Base-by-base conservation (phyloP, 2,797 vertebrate species). In the Fundulus diaphanus region DNA sequence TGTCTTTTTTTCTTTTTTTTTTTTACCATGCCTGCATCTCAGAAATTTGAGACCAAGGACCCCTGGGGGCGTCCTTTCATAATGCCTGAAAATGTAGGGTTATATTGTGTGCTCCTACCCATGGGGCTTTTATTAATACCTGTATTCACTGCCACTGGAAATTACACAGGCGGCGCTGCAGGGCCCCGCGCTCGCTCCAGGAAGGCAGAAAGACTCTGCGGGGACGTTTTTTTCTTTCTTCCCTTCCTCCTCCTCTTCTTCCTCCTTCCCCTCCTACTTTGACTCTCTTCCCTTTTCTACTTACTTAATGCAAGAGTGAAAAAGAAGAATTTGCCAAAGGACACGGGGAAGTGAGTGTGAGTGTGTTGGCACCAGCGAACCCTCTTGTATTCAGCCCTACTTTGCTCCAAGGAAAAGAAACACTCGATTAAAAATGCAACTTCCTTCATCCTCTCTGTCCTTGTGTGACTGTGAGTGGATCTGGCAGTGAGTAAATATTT, bases 261-360 rank as follows among this genome's bases (percentile, higher is more conserved):
- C 83, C 78, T 74, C 72, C 69, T n/a, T 88, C 70, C 66, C 93
- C 94, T 83, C 81, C 86, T 79, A 82, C 85, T 86, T 92, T 76
- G 81, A 86, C 88, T 85, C 85, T 84, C 85, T 87, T 81, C 85
- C 61, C 44, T 83, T 89, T 90, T 90, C 37, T 90, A 95, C 86
- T 86, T 88, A 89, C 97, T 98, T 97, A 97, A 98, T 97, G 97
- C 97, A 98, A 98, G 96, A 98, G 95, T 96, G 96, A 97, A 97
- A 98, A 96, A 96, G 96, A 97, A 98, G 97, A 98, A 97, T 98
- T 98, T 98, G 97, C 97, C 97, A 99, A 97, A 98, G 97, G 97
- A 98, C 96, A 97, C 96, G 96, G 96, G 90, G 91, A 92, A 86
- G 80, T 82, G 87, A 78, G 82, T 78, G 94, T 95, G 96, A 97